Evolutionary conservation across 2,888 invertebrate species (phyloP).

Genomic region (Nephrotoma flavescens): DNA sequence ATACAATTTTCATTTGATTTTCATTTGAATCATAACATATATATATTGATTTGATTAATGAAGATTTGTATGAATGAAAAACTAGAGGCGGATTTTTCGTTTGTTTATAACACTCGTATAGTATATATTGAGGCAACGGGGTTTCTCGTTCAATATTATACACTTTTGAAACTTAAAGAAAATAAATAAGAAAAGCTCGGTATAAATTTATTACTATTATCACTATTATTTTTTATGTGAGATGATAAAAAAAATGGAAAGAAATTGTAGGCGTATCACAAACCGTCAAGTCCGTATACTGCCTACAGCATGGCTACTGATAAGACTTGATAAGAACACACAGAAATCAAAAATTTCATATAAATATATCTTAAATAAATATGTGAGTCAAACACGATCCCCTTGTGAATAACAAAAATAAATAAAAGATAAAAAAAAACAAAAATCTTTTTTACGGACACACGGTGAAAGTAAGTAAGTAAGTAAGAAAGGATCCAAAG

Average conservation of each 20-base stretch:
- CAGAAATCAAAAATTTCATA: background rate
- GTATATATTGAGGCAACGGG: background rate
- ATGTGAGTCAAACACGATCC: background rate
- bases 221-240: background rate
- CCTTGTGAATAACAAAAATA: conserved; percentile 1
- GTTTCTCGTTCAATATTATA: background rate
- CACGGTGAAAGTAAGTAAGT: background rate
- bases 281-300: conserved; percentile 8
- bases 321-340: conserved; percentile 7
- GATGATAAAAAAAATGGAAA: background rate
- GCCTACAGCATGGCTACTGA: conserved; percentile 7
- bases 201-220: background rate
- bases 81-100: background rate
- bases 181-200: background rate
- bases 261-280: conserved; percentile 11
- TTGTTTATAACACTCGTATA: background rate
- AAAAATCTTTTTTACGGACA: background rate
- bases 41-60: background rate
- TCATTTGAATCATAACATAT: background rate
- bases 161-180: background rate
- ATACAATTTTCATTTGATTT: background rate
- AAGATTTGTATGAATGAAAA: background rate
- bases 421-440: background rate
- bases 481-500: background rate
- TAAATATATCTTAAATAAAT: background rate